These are phyloP conservation scores for Eupeodes latifasciatus DNA, from an alignment of 2,888 invertebrate species.

Conservation along the genomic window DNA sequence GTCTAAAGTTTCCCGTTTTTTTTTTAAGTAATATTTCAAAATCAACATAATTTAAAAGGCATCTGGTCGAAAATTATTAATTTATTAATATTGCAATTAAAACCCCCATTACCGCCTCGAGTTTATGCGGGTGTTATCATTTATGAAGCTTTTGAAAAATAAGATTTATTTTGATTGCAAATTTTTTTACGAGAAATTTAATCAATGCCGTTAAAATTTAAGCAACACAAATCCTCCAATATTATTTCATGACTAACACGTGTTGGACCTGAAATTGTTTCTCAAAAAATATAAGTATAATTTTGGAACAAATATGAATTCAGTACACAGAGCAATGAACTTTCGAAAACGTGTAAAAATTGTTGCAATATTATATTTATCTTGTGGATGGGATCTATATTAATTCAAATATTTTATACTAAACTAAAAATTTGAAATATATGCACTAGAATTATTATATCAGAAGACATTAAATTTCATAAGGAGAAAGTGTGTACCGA, in stretches of 20 bases:
- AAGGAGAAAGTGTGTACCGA: conserved; percentile 18
- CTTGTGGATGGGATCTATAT: background rate
- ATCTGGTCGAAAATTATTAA: too few relatives aligned
- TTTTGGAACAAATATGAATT: background rate
- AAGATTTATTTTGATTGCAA: too few relatives aligned
- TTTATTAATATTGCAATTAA: too few relatives aligned
- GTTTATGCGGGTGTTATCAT: too few relatives aligned
- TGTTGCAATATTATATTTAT: background rate
- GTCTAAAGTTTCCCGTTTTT: too few relatives aligned
- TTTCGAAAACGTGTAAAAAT: background rate
- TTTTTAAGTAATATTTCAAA: too few relatives aligned
- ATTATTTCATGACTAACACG: background rate
- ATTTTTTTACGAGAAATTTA: too few relatives aligned
- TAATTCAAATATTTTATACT: background rate
- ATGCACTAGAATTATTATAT: background rate
- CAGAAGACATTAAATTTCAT: background rate
- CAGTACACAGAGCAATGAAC: background rate
- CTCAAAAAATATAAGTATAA: background rate
- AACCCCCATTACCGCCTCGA: too few relatives aligned
- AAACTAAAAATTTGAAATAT: too few relatives aligned
- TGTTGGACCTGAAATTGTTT: background rate
- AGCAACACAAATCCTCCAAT: background rate
- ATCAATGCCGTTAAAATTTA: background rate
- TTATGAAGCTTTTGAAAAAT: too few relatives aligned
- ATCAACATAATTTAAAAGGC: too few relatives aligned